Percentiles rank a stretch among this genome's conserved stretches.
Conservation (phyloP, 2,797 vertebrate species). For the Chelon labrosus region DNA sequence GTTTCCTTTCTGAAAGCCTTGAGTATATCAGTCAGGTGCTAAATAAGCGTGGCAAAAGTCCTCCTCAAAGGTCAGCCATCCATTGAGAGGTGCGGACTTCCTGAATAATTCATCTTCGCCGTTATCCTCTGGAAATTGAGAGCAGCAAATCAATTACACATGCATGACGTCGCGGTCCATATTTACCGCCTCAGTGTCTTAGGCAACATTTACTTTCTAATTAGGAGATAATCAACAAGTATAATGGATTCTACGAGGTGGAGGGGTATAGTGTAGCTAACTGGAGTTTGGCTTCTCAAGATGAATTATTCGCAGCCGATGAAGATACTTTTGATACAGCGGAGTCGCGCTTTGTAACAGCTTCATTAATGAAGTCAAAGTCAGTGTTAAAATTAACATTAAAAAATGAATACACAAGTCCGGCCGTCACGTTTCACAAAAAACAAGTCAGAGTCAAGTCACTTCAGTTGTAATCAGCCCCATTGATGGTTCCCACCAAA, state of each 20-base stretch:
- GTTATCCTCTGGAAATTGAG: conserved; percentile 64
- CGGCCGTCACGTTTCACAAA: no score
- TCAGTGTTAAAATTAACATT: conserved; percentile 1
- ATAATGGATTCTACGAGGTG: conserved; percentile 70
- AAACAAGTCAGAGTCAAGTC: no score
- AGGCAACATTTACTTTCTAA: conserved; percentile 67
- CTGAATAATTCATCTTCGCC: conserved; percentile 71
- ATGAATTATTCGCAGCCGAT: conserved; percentile 31
- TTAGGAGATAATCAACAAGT: conserved; percentile 72
- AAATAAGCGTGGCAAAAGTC: conserved; percentile 64
- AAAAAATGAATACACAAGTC: no score
- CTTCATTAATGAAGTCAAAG: conserved; percentile 11
- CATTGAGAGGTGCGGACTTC: conserved; percentile 53
- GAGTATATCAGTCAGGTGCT: conserved; percentile 55
- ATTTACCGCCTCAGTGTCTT: conserved; percentile 57
- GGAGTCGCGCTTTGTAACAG: conserved; percentile 3
- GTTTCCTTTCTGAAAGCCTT: conserved; percentile 2
- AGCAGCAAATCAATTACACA: conserved; percentile 71
- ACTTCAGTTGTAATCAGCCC: not conserved
- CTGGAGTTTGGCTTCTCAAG: conserved; percentile 12
- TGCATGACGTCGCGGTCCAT: conserved; percentile 40
- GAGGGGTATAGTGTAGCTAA: conserved; percentile 10
- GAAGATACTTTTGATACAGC: conserved; percentile 16
- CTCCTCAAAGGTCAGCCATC: conserved; percentile 70
- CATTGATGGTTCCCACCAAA: not conserved